phyloP scores from a whole-genome alignment of 1,140 invertebrate genomes.

The Diachasmimorpha longicaudata region DNA sequence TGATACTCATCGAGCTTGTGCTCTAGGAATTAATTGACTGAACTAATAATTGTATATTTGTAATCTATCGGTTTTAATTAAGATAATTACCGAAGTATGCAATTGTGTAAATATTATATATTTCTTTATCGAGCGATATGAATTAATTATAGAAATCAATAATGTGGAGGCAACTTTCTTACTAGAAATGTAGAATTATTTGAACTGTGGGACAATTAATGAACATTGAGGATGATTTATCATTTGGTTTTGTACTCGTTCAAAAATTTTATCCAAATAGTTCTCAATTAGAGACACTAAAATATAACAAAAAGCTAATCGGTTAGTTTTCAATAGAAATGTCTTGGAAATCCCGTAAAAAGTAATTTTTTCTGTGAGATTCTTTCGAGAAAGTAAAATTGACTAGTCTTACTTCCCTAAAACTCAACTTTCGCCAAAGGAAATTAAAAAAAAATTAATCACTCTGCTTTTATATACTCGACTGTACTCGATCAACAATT shows the following conservation, averaged over 20 bases:
- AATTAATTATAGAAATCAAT: not conserved
- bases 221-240: too few species aligned
- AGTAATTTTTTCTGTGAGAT: too few species aligned
- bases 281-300: too few species aligned
- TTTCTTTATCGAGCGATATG: not conserved
- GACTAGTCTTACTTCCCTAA: not conserved
- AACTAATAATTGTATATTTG: slow-evolving; percentile 13
- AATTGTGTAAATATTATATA: slow-evolving; percentile 19
- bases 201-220: too few species aligned
- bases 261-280: too few species aligned
- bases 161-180: not conserved
- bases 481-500: not conserved
- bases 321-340: too few species aligned
- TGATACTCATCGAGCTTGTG: slow-evolving; percentile 5
- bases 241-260: too few species aligned
- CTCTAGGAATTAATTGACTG: slow-evolving; percentile 17
- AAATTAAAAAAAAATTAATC: not conserved
- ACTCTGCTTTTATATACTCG: not conserved
- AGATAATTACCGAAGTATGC: not conserved
- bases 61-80: slow-evolving; percentile 7
- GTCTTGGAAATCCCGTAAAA: too few species aligned
- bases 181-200: not conserved
- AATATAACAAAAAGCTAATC: too few species aligned
- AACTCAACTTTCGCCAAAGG: not conserved
- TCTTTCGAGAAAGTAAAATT: too few species aligned